Evolutionary conservation across 2,888 invertebrate genomes (phyloP), one percentile per base, ranked within the genome.

Genomic region (Nephrotoma flavescens): DNA sequence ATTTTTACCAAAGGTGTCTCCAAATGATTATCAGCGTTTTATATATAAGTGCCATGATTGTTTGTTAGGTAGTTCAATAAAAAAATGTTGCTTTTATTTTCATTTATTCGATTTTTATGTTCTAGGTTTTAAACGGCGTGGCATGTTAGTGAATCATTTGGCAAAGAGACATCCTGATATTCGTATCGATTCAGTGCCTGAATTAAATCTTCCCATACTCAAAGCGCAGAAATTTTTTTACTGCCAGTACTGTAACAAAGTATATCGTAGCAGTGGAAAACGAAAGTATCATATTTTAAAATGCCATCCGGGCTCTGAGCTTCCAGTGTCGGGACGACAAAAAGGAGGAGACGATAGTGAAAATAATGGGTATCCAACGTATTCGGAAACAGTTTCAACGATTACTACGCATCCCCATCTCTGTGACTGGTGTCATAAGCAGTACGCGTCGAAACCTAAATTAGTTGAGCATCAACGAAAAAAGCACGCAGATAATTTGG

Each of bases 91-190:
- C 19, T 71, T 71, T 71, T 71, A n/a, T 71, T 71, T 71, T n/a
- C 2, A 42, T 84, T 41, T 7, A 47, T n/a, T 84, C 41, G 83
- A 6, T n/a, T 6, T 42, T 11, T 42, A 6, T 52, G 7, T 52
- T 57, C 42, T 41, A 86, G 88, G 96, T 88, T 96, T 96, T 90
- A 95, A 97, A 92, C 93, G 97, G 87, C 94, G 97, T 88, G 97
- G 97, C 2, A 96, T 96, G 95, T 92, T 96, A 9, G 96, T 96
- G 3, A 97, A 97, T 91, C 97, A 97, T 91, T 91, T 97, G 88
- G 96, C 95, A 87, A 96, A 96, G 89, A 92, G 95, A 88, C 95
- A 96, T 93, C 94, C 95, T 42, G 93, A 94, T 87, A 93, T 95
- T 85, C 92, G 92, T 47, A 93, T 94, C 0, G 93, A 94, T 88